Base-by-base conservation (phyloP, 2,797 vertebrate species). In the Hemitrygon akajei region DNA sequence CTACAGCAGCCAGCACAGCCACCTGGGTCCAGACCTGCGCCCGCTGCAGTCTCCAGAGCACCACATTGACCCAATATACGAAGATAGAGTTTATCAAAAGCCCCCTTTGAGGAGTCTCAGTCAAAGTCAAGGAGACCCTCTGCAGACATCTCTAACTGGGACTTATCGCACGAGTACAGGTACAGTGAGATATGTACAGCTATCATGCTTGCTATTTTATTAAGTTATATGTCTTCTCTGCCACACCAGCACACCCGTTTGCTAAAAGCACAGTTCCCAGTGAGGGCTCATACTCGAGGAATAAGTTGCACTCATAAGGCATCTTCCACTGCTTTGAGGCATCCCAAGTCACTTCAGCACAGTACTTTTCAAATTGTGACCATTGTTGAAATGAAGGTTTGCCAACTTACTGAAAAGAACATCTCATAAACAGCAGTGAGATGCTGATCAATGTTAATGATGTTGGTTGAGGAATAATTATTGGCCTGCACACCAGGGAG, bases 41-140 rank as follows among this genome's bases (percentile, higher is more conserved):
- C 97, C 98, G 27, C 96, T 99, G 95, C 98, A 98, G 95, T 99
- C 99, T 95, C 98, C 98, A 22, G 98, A 99, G 82, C 99, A 99
- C 96, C 98, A 99, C 94, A 99, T 99, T 96, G 98, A 99, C 95
- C 98, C 98, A 94, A 99, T 99, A 96, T 99, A 99, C 97, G 98
- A 99, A 96, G 98, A 99, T 95, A 97, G 98, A 93, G 98, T 99
- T 95, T 99, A 99, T 96, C 98, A 98, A 97, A 99, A 99, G 95
- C 98, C 98, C 95, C 98, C 98, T 94, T 98, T 99, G 98, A 98
- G 98, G 97, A 99, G 98, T 96, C 97, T 99, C 93, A 98, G 98
- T 96, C 99, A 99, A 97, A 98, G 98, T 96, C 98, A 99, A 96
- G 98, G 98, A 95, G 97, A 99, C 56, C 97, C 98, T 95, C 96